Evolutionary conservation across 2,888 invertebrate genomes (phyloP).

Genomic region (Scaptodrosophila latifasciaeformis): DNA sequence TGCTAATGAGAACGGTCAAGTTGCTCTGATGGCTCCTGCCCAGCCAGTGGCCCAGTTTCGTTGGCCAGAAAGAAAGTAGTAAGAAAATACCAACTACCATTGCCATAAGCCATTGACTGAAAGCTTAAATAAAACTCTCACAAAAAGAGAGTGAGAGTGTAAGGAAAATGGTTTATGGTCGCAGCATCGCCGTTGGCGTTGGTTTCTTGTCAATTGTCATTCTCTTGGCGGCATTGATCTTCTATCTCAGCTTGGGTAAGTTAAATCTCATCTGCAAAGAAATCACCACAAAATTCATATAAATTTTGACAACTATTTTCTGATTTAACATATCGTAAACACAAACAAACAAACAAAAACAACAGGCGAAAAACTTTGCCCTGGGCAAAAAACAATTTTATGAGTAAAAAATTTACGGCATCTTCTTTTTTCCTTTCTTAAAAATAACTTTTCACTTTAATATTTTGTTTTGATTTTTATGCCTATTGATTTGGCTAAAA

Average conservation of each 20-base stretch:
- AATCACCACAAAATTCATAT: no score
- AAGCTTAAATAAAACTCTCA: no score
- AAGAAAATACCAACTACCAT: no score
- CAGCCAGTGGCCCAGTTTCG: no score
- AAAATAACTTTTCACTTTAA: no score
- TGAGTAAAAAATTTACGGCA: constrained; percentile 18
- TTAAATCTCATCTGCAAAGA: neutral
- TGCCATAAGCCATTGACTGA: no score
- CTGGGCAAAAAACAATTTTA: constrained; percentile 43
- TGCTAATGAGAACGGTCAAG: constrained; percentile 1
- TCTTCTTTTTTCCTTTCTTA: no score
- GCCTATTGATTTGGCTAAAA: constrained; percentile 54
- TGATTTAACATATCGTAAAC: constrained; percentile 16
- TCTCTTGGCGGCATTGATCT: constrained; percentile 70
- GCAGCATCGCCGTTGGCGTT: constrained; percentile 73
- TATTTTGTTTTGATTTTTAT: constrained; percentile 35
- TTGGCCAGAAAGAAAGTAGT: no score
- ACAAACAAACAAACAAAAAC: constrained; percentile 34
- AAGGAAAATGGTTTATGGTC: constrained; percentile 72
- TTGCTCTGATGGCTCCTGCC: neutral
- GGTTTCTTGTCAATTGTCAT: constrained; percentile 67
- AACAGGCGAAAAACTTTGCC: constrained; percentile 30
- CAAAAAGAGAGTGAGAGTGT: no score
- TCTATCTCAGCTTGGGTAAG: constrained; percentile 74
- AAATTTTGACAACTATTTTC: constrained; percentile 52